Evolutionary conservation across 2,113 vertebrate genomes (phyloP).

Genomic region (Dasyornis broadbenti): DNA sequence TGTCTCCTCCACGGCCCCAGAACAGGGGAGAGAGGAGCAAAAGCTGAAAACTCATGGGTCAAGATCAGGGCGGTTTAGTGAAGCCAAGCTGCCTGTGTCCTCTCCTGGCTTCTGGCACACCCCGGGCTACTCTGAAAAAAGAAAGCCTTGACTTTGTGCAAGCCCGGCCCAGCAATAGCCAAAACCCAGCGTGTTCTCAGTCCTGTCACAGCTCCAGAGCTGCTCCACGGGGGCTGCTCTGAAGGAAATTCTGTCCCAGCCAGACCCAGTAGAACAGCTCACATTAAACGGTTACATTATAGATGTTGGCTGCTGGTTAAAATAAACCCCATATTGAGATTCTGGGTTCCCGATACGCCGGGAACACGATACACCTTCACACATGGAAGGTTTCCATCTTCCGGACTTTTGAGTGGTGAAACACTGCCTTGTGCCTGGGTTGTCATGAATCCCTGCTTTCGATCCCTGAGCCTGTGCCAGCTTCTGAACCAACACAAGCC

Average conservation of each 20-base stretch:
- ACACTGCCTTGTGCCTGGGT: background rate
- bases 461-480: background rate
- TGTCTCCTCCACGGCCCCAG: accelerated
- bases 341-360: accelerated
- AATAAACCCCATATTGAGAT: background rate
- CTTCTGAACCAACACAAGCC: background rate
- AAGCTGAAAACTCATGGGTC: background rate
- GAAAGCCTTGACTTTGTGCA: background rate
- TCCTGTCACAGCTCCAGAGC: background rate
- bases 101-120: background rate
- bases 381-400: background rate
- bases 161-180: background rate
- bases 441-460: background rate
- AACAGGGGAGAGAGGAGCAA: background rate
- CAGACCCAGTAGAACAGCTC: background rate
- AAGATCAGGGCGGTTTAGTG: background rate
- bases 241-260: background rate
- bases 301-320: background rate
- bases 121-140: background rate
- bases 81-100: background rate
- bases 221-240: background rate
- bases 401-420: background rate
- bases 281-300: background rate
- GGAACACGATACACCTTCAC: too few species aligned
- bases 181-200: accelerated